These are phyloP conservation scores for Gavia stellata DNA, from an alignment of 2,113 vertebrate genomes.

Conservation along the genomic window DNA sequence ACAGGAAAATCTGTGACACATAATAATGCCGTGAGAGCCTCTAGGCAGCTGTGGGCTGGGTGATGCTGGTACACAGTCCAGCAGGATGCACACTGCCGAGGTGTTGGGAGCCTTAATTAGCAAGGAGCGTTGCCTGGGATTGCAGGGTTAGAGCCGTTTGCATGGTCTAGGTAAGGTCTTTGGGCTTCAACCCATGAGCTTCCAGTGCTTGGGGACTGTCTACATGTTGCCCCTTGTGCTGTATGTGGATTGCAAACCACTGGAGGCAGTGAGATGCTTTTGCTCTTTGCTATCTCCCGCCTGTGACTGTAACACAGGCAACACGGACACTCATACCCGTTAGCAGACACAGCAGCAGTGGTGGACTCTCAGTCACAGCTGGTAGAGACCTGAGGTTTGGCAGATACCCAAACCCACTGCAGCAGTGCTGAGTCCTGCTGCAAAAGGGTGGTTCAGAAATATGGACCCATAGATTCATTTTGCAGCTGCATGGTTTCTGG, in stretches of 20 bases:
- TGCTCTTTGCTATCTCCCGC: neutral
- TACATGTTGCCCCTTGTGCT: neutral
- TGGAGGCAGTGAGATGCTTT: neutral
- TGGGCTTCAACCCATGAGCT: neutral
- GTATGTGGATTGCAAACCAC: neutral
- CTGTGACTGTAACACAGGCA: neutral
- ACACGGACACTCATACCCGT: fast-evolving
- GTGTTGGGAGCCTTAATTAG: neutral
- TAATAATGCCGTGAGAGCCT: neutral
- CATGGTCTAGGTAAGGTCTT: neutral
- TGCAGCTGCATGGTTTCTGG: neutral
- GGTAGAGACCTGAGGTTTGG: neutral
- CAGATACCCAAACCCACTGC: neutral
- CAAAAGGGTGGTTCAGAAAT: neutral
- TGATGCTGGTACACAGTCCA: neutral
- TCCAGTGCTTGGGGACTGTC: neutral
- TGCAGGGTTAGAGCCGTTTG: neutral
- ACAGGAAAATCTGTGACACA: neutral
- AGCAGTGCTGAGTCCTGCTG: neutral
- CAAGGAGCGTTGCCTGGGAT: neutral
- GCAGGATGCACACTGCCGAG: neutral
- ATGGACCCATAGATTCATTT: neutral
- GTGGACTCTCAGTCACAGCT: neutral
- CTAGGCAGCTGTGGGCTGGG: neutral
- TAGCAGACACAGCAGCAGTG: neutral